Evolutionary conservation across 2,888 invertebrate genomes (phyloP).

Genomic region (Drosophila monieri): DNA sequence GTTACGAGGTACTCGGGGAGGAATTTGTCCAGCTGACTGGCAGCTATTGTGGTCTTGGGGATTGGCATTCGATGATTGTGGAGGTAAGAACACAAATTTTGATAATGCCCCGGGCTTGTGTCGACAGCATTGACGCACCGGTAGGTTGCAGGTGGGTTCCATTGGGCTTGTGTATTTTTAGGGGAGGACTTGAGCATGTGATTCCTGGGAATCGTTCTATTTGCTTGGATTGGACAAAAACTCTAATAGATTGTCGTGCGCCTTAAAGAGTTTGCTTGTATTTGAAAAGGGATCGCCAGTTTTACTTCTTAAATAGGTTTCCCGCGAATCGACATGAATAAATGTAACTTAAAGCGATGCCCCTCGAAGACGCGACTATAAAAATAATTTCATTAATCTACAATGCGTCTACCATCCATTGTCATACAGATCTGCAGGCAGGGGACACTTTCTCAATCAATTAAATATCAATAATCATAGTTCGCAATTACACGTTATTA

Average conservation of each 20-base stretch:
- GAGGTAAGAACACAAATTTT: constrained; percentile 53
- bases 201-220: constrained; percentile 1
- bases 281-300: not conserved
- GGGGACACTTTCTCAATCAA: constrained; percentile 43
- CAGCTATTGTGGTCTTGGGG: constrained; percentile 23
- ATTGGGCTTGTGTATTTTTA: not conserved
- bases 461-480: constrained; percentile 70
- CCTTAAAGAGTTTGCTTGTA: not conserved
- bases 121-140: constrained; percentile 18
- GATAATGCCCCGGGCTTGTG: constrained; percentile 45
- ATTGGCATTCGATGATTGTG: constrained; percentile 49
- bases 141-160: constrained; percentile 53
- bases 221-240: not conserved
- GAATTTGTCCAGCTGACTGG: constrained; percentile 42
- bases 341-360: too few relatives aligned
- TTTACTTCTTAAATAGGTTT: not conserved
- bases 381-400: constrained; percentile 4
- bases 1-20: not conserved
- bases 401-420: constrained; percentile 20
- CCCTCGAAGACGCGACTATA: not conserved
- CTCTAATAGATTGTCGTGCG: not conserved
- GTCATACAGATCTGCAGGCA: constrained; percentile 5
- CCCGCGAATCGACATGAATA: not conserved
- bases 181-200: not conserved
- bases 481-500: constrained; percentile 55